A percentile compares a stretch with the other conserved stretches of the same genome.
These are phyloP conservation scores for Rhodeus uyekii DNA, from an alignment of 2,797 vertebrate species.

Conservation along the genomic window DNA sequence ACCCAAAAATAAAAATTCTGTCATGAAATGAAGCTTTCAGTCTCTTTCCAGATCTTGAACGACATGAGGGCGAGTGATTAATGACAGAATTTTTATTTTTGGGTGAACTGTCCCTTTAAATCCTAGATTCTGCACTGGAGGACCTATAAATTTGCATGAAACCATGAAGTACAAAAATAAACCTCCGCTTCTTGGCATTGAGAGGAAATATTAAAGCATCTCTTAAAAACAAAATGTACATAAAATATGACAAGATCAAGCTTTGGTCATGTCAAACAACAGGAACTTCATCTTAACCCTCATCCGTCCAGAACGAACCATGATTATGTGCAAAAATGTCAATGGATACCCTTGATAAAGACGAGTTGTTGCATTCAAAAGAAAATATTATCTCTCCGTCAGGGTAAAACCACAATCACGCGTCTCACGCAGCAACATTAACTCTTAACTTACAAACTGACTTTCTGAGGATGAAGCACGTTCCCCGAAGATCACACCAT, in stretches of 20 bases:
- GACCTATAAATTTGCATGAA: constrained; percentile 75
- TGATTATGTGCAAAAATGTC: constrained; percentile 49
- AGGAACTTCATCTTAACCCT: constrained; percentile 58
- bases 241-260: constrained; percentile 68
- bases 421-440: background rate
- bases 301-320: constrained; percentile 56
- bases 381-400: constrained; percentile 39
- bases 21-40: too few species aligned
- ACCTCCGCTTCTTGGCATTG: constrained; percentile 77
- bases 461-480: background rate
- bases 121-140: constrained; percentile 65
- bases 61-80: too few species aligned
- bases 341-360: constrained; percentile 37
- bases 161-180: constrained; percentile 83
- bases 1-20: too few species aligned
- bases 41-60: too few species aligned
- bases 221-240: constrained; percentile 76
- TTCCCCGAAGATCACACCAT: background rate
- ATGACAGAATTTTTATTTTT: too few species aligned
- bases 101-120: constrained; percentile 29
- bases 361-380: constrained; percentile 31
- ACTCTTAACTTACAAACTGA: constrained; percentile 1
- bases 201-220: constrained; percentile 78
- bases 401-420: constrained; percentile 51
- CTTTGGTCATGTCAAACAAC: constrained; percentile 77